Conservation (phyloP, 2,797 vertebrate genomes). For the Artibeus jamaicensis region DNA sequence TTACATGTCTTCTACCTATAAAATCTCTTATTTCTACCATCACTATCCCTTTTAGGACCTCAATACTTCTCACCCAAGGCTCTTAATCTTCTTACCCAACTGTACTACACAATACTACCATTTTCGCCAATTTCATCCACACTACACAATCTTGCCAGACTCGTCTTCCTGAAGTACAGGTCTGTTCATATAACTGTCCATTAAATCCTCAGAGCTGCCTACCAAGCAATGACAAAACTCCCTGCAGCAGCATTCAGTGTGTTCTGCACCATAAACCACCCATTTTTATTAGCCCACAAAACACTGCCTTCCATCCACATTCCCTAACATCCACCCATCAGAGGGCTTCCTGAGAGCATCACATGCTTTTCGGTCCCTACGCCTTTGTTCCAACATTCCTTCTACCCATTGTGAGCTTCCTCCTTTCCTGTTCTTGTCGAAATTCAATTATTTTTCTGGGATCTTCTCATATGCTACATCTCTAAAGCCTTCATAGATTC, state of each 20-base stretch:
- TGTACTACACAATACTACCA: not conserved
- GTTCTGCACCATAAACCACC: constrained; percentile 2
- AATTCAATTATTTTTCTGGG: not conserved
- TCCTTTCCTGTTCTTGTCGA: not conserved
- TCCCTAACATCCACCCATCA: not conserved
- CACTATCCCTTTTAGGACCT: not conserved
- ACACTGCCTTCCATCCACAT: constrained; percentile 11
- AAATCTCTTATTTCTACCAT: not conserved
- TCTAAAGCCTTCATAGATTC: not conserved
- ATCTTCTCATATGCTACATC: not conserved
- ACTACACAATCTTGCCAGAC: not conserved
- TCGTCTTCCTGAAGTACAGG: not conserved
- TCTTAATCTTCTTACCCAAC: not conserved
- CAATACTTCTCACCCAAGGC: not conserved
- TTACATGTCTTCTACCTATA: not conserved
- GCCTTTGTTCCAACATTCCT: not conserved
- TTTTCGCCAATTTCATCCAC: not conserved
- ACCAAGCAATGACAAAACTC: not conserved
- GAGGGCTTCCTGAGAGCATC: not conserved
- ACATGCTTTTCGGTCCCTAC: not conserved
- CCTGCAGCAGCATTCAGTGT: not conserved
- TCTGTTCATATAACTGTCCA: not conserved
- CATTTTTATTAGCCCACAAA: constrained; percentile 15
- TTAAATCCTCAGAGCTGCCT: not conserved
- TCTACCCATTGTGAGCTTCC: not conserved